Percentiles rank a stretch among this genome's conserved stretches.
Evolutionary conservation across 2,113 vertebrate species (phyloP).

Genomic region (Raja brachyura): DNA sequence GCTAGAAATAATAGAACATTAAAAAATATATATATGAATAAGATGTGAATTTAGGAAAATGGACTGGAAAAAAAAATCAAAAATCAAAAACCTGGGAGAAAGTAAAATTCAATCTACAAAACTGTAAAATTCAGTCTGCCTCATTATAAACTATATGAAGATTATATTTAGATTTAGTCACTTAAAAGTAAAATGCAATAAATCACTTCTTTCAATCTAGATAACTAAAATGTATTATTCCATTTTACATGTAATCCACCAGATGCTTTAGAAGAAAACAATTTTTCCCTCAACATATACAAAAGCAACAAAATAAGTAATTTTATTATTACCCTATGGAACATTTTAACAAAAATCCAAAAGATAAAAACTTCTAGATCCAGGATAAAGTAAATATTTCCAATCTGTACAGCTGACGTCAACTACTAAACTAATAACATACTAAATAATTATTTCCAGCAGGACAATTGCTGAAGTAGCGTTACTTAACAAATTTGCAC

Average conservation of each 20-base stretch:
- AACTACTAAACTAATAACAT: neutral
- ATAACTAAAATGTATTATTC: neutral
- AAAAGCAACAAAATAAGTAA: conserved; percentile 1
- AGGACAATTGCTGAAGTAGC: neutral
- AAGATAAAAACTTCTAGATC: neutral
- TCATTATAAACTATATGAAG: neutral
- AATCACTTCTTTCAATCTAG: neutral
- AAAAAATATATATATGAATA: neutral
- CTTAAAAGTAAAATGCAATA: neutral
- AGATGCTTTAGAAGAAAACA: neutral
- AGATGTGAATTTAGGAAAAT: neutral
- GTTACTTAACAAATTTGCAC: too few species aligned
- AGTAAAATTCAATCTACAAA: neutral
- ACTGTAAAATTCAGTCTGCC: neutral
- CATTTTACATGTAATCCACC: neutral
- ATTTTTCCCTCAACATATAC: neutral
- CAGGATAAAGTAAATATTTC: neutral
- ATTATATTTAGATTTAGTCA: conserved; percentile 5
- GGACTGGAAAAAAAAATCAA: neutral
- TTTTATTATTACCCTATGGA: neutral
- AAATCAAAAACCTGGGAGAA: neutral
- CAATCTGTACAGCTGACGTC: neutral
- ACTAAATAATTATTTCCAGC: conserved; percentile 7
- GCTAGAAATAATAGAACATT: neutral
- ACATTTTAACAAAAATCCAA: neutral